A percentile compares a stretch with the other conserved stretches of the same genome.
These are phyloP conservation scores for Teinopalpus imperialis DNA, from an alignment of 2,888 invertebrate species.

Conservation along the genomic window DNA sequence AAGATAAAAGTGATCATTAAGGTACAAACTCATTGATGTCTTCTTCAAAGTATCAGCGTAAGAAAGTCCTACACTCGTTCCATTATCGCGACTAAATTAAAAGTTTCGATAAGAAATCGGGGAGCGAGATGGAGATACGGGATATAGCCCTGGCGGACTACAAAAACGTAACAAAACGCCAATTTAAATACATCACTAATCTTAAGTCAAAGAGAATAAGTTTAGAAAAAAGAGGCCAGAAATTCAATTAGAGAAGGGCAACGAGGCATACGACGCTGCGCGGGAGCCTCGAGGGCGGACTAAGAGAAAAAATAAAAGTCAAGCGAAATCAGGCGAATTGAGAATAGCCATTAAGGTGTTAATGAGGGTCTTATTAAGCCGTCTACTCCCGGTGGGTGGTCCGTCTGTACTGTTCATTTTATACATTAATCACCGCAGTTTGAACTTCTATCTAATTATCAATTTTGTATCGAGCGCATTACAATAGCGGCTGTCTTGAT, in stretches of 20 bases:
- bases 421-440: conserved; percentile 74
- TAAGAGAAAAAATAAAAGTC: conserved; percentile 69
- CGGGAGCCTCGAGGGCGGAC: conserved; percentile 47
- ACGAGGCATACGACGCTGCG: conserved; percentile 48
- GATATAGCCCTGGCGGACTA: conserved; percentile 47
- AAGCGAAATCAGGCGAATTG: conserved; percentile 77
- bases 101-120: conserved; percentile 56
- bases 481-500: conserved; percentile 39
- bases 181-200: conserved; percentile 79
- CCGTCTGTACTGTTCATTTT: conserved; percentile 64
- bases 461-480: conserved; percentile 53
- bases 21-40: conserved; percentile 29
- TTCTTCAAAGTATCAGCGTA: conserved; percentile 27
- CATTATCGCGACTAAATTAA: conserved; percentile 65
- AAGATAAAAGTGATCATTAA: conserved; percentile 25
- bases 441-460: conserved; percentile 69
- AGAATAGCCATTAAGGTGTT: conserved; percentile 81
- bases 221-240: conserved; percentile 73
- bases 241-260: conserved; percentile 74
- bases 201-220: conserved; percentile 79
- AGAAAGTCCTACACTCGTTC: conserved; percentile 37
- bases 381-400: conserved; percentile 79
- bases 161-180: conserved; percentile 76
- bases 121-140: conserved; percentile 42
- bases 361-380: conserved; percentile 81